Evolutionary conservation across 2,888 invertebrate genomes (phyloP).

Genomic region (Drosophila setosimentum): DNA sequence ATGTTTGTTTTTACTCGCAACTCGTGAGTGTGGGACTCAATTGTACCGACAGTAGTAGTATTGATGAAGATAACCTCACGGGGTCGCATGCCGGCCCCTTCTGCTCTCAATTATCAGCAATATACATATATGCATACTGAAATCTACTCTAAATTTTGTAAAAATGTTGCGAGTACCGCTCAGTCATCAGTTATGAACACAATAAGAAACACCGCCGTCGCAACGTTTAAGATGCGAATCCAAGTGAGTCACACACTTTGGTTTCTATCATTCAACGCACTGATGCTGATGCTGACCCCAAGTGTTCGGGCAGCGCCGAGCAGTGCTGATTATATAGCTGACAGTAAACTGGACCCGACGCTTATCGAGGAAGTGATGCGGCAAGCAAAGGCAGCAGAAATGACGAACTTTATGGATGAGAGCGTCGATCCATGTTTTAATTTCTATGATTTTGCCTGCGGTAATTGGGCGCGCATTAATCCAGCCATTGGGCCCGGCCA

Average conservation of each 20-base stretch:
- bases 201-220: slow-evolving; percentile 22
- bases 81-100: slow-evolving; percentile 19
- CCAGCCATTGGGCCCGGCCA: slow-evolving; percentile 48
- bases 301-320: slow-evolving; percentile 8
- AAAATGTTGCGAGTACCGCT: background rate
- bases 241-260: slow-evolving; percentile 11
- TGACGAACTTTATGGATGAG: slow-evolving; percentile 74
- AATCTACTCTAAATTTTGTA: slow-evolving; percentile 7
- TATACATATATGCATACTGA: background rate
- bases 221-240: slow-evolving; percentile 5
- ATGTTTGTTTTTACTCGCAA: background rate
- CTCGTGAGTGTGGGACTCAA: slow-evolving; percentile 7
- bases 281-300: background rate
- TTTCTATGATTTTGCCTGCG: slow-evolving; percentile 83
- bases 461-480: slow-evolving; percentile 75
- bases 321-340: slow-evolving; percentile 11
- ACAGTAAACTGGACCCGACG: background rate
- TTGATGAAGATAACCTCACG: slow-evolving; percentile 38
- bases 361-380: slow-evolving; percentile 52
- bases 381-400: slow-evolving; percentile 70
- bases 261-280: slow-evolving; percentile 13
- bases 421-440: slow-evolving; percentile 76
- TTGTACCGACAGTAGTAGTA: slow-evolving; percentile 9
- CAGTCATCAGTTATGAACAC: slow-evolving; percentile 23
- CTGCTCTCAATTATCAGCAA: slow-evolving; percentile 25